Percentiles rank a stretch among this genome's conserved stretches.
Conservation (phyloP, 2,797 vertebrate genomes). For the Tadarida brasiliensis region DNA sequence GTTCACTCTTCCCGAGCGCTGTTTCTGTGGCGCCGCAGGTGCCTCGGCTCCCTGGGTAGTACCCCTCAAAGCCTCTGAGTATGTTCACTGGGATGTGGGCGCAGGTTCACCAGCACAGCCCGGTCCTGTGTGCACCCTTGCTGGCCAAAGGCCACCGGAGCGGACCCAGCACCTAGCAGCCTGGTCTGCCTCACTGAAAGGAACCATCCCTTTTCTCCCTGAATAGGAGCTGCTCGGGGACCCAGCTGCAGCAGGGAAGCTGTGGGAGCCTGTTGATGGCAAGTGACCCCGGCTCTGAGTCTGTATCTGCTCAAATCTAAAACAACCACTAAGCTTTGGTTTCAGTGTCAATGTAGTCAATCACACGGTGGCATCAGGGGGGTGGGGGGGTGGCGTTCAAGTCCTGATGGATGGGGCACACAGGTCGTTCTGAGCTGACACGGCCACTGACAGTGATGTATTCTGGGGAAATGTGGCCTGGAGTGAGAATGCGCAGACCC, state of each 20-base stretch:
- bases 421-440: not conserved
- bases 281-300: not conserved
- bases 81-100: not conserved
- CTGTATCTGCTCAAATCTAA: conserved; percentile 6
- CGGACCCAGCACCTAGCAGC: not conserved
- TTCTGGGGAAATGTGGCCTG: not conserved
- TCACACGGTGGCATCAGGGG: not conserved
- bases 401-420: not conserved
- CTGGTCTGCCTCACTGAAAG: not conserved
- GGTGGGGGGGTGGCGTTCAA: not conserved
- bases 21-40: not conserved
- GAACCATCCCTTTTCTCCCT: not conserved
- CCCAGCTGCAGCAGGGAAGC: not conserved
- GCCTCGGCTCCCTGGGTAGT: not conserved
- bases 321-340: not conserved
- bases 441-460: not conserved
- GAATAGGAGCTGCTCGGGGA: not conserved
- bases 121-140: not conserved
- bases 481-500: not conserved
- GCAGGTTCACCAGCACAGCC: not conserved
- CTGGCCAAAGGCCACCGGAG: not conserved
- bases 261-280: not conserved
- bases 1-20: not conserved
- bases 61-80: not conserved
- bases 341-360: conserved; percentile 13